These are phyloP conservation scores for Microcebus griseorufus DNA, from an alignment of 2,113 vertebrate species.

Conservation along the genomic window DNA sequence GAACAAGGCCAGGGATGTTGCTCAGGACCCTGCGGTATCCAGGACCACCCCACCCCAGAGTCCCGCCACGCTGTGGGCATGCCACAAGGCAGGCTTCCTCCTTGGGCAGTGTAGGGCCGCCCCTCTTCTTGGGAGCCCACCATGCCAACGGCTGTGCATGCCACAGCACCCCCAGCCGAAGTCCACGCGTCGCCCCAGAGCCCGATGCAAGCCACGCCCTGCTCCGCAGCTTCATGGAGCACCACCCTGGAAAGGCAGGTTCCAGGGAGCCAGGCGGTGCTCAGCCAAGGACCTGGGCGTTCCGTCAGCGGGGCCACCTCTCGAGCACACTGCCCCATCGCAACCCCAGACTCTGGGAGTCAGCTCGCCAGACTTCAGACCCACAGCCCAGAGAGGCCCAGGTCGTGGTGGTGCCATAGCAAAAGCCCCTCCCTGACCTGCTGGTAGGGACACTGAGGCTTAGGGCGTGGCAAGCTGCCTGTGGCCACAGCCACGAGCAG, in stretches of 20 bases:
- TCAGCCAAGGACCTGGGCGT: not conserved
- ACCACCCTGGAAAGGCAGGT: not conserved
- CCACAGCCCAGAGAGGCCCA: not conserved
- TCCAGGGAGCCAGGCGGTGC: not conserved
- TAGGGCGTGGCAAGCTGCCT: not conserved
- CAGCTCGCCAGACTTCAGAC: not conserved
- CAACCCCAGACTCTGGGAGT: not conserved
- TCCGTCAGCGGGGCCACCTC: too few relatives aligned
- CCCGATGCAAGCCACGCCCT: not conserved
- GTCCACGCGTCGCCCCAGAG: not conserved
- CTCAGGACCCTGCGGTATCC: not conserved
- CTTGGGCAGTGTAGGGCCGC: not conserved
- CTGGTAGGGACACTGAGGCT: too few relatives aligned
- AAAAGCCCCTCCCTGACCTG: not conserved
- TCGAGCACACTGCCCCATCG: not conserved
- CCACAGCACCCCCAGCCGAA: too few relatives aligned
- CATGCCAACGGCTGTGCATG: accelerated
- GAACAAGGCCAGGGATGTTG: too few relatives aligned
- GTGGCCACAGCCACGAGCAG: not conserved
- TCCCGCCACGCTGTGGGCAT: not conserved
- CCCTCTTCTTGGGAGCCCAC: not conserved
- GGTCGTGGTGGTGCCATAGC: too few relatives aligned
- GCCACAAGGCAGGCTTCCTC: not conserved
- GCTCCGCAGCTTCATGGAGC: too few relatives aligned
- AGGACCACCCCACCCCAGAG: not conserved